These are phyloP conservation scores for Bombus vancouverensis DNA, from an alignment of 1,140 invertebrate species.

Conservation along the genomic window DNA sequence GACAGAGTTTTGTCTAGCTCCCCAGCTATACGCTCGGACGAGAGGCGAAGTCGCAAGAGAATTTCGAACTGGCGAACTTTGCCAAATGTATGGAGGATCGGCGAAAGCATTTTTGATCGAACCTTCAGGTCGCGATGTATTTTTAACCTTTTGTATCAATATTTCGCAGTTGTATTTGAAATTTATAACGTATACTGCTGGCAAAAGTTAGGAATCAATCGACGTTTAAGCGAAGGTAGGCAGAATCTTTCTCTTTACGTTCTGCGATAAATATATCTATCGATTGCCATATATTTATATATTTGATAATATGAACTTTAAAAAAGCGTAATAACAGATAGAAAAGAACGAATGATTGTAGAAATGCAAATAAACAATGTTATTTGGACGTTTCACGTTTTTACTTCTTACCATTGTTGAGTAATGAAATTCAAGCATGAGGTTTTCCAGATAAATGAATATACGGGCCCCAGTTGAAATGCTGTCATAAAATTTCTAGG, in stretches of 20 bases:
- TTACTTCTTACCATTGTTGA: background rate
- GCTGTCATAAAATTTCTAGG: slow-evolving; percentile 10
- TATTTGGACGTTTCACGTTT: background rate
- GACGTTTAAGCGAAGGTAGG: background rate
- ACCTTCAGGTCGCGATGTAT: background rate
- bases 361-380: background rate
- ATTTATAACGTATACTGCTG: background rate
- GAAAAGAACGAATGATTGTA: too few relatives aligned
- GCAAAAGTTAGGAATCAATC: background rate
- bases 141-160: background rate
- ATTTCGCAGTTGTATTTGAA: background rate
- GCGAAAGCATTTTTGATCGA: background rate
- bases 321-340: too few relatives aligned
- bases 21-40: background rate
- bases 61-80: background rate
- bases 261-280: too few relatives aligned
- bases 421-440: background rate
- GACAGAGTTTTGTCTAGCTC: background rate
- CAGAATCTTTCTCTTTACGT: background rate
- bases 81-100: background rate
- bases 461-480: background rate
- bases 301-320: too few relatives aligned
- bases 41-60: background rate
- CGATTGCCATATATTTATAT: too few relatives aligned
- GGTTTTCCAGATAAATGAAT: background rate